Percentiles rank a stretch among this genome's conserved stretches.
Conservation (phyloP, 1,140 invertebrate genomes). For the Pseudomyrmex concolor region DNA sequence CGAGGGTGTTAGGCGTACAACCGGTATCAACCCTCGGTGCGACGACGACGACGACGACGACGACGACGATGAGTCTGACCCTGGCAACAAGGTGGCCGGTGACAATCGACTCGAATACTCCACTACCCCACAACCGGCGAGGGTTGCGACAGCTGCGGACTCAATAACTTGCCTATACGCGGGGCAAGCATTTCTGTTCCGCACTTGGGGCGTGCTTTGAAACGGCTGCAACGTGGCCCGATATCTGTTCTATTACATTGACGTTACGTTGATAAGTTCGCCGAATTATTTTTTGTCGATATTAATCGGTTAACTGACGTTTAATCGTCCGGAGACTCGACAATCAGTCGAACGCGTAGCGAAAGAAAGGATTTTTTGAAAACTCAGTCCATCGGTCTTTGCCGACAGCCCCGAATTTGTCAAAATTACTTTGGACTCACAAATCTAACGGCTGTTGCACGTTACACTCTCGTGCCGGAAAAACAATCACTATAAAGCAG, state of each 20-base stretch:
- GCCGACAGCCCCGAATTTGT: conserved; percentile 32
- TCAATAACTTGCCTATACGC: conserved; percentile 82
- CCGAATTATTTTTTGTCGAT: not conserved
- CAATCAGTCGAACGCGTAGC: not conserved
- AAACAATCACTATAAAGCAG: conserved; percentile 50
- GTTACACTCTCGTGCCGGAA: not conserved
- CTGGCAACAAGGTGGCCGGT: conserved; percentile 80
- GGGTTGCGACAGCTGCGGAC: conserved; percentile 83
- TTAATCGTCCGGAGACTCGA: not conserved
- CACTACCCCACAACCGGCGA: conserved; percentile 63
- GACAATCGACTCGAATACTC: conserved; percentile 82
- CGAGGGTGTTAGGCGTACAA: conserved; percentile 62
- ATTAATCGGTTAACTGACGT: conserved; percentile 18
- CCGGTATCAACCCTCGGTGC: conserved; percentile 79
- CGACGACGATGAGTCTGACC: conserved; percentile 82
- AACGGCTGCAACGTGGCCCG: conserved; percentile 52
- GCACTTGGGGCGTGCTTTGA: not conserved
- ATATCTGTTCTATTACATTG: conserved; percentile 42
- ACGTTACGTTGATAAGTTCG: not conserved
- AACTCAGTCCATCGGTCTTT: not conserved
- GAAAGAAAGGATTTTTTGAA: not conserved
- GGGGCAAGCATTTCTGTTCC: conserved; percentile 36
- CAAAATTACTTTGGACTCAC: conserved; percentile 14
- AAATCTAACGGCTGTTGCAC: conserved; percentile 16
- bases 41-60: conserved; percentile 14